phyloP scores from a whole-genome alignment of 2,888 invertebrate genomes.

The Hermodice carunculata region DNA sequence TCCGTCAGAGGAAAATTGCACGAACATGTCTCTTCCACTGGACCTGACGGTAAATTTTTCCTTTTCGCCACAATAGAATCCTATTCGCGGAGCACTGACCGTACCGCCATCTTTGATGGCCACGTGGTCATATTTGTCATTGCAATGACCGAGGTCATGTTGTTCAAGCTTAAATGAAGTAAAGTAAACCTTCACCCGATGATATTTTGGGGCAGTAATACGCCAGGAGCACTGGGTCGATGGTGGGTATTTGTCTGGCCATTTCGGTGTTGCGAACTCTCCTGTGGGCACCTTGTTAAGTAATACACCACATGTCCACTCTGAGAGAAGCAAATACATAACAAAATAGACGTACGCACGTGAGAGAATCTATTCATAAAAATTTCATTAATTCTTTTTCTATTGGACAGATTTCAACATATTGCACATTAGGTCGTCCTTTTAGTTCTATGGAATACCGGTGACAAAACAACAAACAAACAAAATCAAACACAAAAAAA shows the following conservation, averaged over 20 bases:
- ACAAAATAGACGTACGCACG: no score
- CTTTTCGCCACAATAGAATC: slow-evolving; percentile 39
- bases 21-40: slow-evolving; percentile 42
- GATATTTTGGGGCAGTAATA: slow-evolving; percentile 49
- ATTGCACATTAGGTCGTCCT: no score
- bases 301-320: slow-evolving; percentile 61
- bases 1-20: slow-evolving; percentile 56
- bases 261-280: slow-evolving; percentile 61
- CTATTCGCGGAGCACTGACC: slow-evolving; percentile 28
- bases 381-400: no score
- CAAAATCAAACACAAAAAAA: no score
- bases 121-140: slow-evolving; percentile 15
- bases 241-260: slow-evolving; percentile 59
- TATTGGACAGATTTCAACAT: no score
- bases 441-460: no score
- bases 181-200: slow-evolving; percentile 51
- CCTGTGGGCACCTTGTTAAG: slow-evolving; percentile 54
- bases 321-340: slow-evolving; percentile 39
- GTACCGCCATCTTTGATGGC: slow-evolving; percentile 33
- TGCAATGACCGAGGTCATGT: slow-evolving; percentile 46
- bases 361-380: no score
- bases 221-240: slow-evolving; percentile 55
- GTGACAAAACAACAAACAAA: no score
- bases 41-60: slow-evolving; percentile 29
- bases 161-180: slow-evolving; percentile 56